Percentiles rank a stretch among this genome's conserved stretches.
Conservation (phyloP, 2,797 vertebrate genomes). For the Hyperoplus lanceolatus region DNA sequence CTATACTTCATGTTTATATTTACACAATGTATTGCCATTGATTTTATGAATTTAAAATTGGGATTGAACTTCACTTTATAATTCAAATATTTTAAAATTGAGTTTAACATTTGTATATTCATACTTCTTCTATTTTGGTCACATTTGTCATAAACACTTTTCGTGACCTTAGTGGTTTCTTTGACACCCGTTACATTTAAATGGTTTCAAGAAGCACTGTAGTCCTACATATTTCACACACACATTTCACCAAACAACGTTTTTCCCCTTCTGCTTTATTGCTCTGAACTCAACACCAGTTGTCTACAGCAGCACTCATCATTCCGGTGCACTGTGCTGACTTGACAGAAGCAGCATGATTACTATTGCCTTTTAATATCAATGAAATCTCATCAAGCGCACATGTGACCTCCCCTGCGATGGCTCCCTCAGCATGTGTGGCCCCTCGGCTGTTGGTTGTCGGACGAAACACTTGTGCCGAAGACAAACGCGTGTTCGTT, state of each 20-base stretch:
- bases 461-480: constrained; percentile 75
- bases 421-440: constrained; percentile 81
- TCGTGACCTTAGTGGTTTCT: background rate
- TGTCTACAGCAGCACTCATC: constrained; percentile 72
- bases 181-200: constrained; percentile 2
- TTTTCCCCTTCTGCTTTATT: constrained; percentile 18
- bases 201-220: constrained; percentile 1
- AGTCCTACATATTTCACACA: constrained; percentile 18
- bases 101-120: background rate
- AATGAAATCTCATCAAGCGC: constrained; percentile 77
- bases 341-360: constrained; percentile 70
- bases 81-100: background rate
- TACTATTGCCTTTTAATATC: constrained; percentile 79
- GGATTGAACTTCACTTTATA: background rate
- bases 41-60: background rate
- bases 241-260: constrained; percentile 13
- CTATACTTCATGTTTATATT: background rate
- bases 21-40: background rate
- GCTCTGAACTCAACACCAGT: constrained; percentile 70
- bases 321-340: constrained; percentile 61
- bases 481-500: constrained; percentile 70
- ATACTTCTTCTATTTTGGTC: background rate
- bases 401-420: constrained; percentile 61
- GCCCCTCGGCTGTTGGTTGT: constrained; percentile 60
- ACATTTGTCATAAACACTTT: background rate